phyloP scores from a whole-genome alignment of 1,140 invertebrate genomes.

The Drosophila equinoxialis region DNA sequence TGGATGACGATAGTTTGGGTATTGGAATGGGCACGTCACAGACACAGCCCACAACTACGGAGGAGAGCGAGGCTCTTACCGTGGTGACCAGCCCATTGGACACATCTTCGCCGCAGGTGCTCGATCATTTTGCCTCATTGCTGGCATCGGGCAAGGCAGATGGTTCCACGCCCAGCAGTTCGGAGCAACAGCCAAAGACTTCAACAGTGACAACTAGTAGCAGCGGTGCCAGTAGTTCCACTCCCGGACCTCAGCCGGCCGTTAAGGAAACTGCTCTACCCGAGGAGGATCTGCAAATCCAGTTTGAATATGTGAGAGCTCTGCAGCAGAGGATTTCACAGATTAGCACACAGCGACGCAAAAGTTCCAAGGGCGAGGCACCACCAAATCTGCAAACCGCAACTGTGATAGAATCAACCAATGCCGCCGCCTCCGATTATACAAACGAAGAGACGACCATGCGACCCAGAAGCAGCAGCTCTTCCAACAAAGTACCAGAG shows the following conservation, averaged over 20 bases:
- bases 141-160: constrained; percentile 56
- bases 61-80: constrained; percentile 85
- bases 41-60: constrained; percentile 84
- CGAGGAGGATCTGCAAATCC: constrained; percentile 67
- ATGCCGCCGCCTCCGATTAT: constrained; percentile 26
- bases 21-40: constrained; percentile 62
- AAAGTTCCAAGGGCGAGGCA: constrained; percentile 84
- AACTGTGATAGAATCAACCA: constrained; percentile 78
- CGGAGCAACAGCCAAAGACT: constrained; percentile 75
- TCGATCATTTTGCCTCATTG: constrained; percentile 65
- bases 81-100: constrained; percentile 85
- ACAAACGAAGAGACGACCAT: constrained; percentile 18
- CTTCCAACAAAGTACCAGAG: constrained; percentile 74
- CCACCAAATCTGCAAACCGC: constrained; percentile 54
- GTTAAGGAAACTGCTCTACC: constrained; percentile 41
- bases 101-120: constrained; percentile 73
- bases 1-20: constrained; percentile 86
- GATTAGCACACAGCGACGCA: constrained; percentile 87
- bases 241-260: constrained; percentile 34
- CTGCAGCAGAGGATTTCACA: constrained; percentile 88
- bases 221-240: constrained; percentile 47
- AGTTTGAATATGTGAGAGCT: constrained; percentile 86
- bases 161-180: constrained; percentile 71
- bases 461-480: constrained; percentile 59
- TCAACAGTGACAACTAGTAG: constrained; percentile 58